Evolutionary conservation across 2,888 invertebrate genomes (phyloP), one percentile per base, ranked within the genome.

Genomic region (Hesperia comma): DNA sequence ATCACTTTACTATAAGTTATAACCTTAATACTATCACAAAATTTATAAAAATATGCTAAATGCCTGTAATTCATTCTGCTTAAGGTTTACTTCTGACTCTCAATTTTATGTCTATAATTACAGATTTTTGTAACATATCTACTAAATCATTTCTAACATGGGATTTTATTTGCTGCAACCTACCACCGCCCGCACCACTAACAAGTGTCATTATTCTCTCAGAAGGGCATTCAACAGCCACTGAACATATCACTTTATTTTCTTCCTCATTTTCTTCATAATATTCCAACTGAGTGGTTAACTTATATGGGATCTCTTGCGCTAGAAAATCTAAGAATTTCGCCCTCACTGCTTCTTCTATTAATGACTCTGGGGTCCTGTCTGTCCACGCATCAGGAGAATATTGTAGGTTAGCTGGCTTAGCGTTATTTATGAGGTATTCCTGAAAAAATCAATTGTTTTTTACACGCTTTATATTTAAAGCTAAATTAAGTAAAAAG

Each of bases 251-350:
- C 6, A 91, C 83, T 77, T 85, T 88, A 56, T 89, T 75, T 66
- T 85, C 94, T 71, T 94, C 94, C 37, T 94, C 89, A 61, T 83
- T 80, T 21, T 93, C 88, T 73, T 95, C 94, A 74, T 94, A 95
- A 80, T 95, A 95, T 81, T 97, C 96, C 15, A 98, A 80, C 58
- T 91, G 78, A 7, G 95, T 92, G 69, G 93, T 89, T 4, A 98
- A 80, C 49, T 85, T 92, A 79, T 99, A 99, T 0, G 99, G 99
- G 53, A 99, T 94, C 90, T 99, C 98, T 73, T 97, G 94, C 0
- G 96, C 95, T 53, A 99, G 87, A 79, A 95, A 94, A 80, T 99
- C 97, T 68, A 99, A 84, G 49, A 99, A 93, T 74, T 96, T 96
- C 1, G 98, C 97, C 76, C 96, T 94, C 0, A 99, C 96, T 66